Evolutionary conservation across 64 coral and sea anemone genomes (phyloP), one percentile per base, ranked within the genome.

Genomic region (Pocillopora verrucosa): DNA sequence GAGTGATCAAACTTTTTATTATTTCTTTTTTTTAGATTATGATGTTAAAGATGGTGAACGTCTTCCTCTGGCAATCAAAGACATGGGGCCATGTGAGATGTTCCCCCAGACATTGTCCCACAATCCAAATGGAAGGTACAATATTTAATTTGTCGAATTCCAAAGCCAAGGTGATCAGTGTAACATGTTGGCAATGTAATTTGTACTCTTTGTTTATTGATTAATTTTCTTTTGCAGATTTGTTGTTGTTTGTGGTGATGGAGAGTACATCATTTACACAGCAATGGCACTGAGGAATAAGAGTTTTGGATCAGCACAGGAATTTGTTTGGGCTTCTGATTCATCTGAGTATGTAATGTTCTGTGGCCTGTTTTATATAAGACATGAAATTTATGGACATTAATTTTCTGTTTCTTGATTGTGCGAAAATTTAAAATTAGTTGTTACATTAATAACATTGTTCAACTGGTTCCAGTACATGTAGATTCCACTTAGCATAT

Each of bases 241-340:
- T 93, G 96, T 98, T 3, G 96, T 98, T 6, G 96, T 94, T 15
- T 98, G 96, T 88, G 96, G 96, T 65, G 96, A 98, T 95, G 96
- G 96, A 41, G 96, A 98, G 67, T 98, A 98, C 85, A 98, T 98
- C 74, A 98, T 98, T 77, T 98, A 98, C 83, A 98, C 96, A 73
- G 96, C 96, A 15, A 98, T 98, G 96, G 96, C 96, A 22, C 78
- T 98, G 35, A 94, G 96, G 76, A 98, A 98, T 88, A 98, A 98
- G 87, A 98, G 93, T 76, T 98, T 98, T 93, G 96, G 96, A 56
- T 94, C 90, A 83, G 96, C 96, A 63, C 96, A 98, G 77, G 96
- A 98, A 73, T 98, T 98, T 98, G 93, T 98, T 37, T 98, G 96
- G 96, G 96, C 96, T 19, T 92, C 88, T 59, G 96, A 98, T 68